Base-by-base conservation (phyloP, 2,113 vertebrate species). In the Pygoscelis antarcticus region DNA sequence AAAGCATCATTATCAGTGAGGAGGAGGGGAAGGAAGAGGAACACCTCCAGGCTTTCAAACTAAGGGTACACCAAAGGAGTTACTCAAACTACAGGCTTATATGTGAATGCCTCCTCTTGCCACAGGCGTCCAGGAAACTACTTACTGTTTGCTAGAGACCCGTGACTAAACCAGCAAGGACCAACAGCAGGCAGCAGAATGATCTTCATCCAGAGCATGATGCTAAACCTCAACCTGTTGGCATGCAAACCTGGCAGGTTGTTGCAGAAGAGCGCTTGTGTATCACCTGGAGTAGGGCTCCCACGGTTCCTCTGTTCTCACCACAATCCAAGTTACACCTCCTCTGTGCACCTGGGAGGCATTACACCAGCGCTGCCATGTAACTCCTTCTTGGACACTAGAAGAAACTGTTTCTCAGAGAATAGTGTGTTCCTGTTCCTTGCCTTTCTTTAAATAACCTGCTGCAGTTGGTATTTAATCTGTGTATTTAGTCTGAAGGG, bases 361-460 rank as follows among this genome's bases (percentile, higher is more conserved):
- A 12, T 21, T 10, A 61, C 7, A 57, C 6, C 42, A 74, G 13
- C 1, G 0, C n/a, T 65, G 27, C 27, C 9, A 1, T 7, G 5
- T 32, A 81, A 34, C 44, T 61, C 8, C 34, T 25, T 72, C 54
- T 84, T n/a, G 34, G 22, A 55, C 4, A 11, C 51, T 12, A 26
- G 42, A 69, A 78, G 38, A 82, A 84, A 38, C 5, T 58, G 3
- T 52, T 79, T 85, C 54, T 72, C 57, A 65, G 61, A 90, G 34
- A 85, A 34, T 18, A 52, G 30, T 13, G 8, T 72, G 16, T 47
- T 83, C 52, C 26, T 15, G 1, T 77, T 93, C 54, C 57, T 74
- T 69, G 10, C 25, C 42, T 87, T 87, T 87, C 87, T 92, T 92
- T 57, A 61, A 94, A 96, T 65, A 92, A 80, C 19, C 36, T 88